Evolutionary conservation across 2,888 invertebrate species (phyloP), one percentile per base, ranked within the genome.

Genomic region (Drosophila multiciliata): DNA sequence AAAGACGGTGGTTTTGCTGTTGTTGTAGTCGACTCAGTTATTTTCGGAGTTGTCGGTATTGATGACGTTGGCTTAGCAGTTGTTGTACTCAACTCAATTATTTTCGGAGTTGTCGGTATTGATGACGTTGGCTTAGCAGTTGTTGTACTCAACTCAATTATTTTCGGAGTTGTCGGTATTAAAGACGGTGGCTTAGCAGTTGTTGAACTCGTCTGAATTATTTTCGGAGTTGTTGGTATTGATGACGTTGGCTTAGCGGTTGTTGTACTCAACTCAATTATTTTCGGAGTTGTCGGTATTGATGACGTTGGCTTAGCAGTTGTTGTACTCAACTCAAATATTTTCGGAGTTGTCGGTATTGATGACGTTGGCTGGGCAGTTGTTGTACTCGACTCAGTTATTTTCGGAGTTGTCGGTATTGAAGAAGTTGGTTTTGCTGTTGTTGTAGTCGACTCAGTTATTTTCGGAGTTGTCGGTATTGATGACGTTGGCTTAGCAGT

Each of bases 161-260:
- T 50, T 1, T 1, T 50, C 0, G 1, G 0, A 1, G 49, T n/a
- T 1, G 35, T 15, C 0, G 59, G 11, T 1, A 6, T 26, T 1
- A 8, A 8, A 1, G 8, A 8, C 0, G 3, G 20, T 3, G 35
- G 35, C 8, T 1, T n/a, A 0, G 9, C 17, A 2, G 29, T 49
- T 0, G 26, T 35, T 8, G 49, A 17, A 1, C 32, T 45, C 2
- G 17, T 5, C 3, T 1, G 3, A 4, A 1, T 48, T n/a, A 35
- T 26, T 7, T 8, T 48, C 2, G 1, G 9, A 1, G 57, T 57
- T 2, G 42, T 26, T 1, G 55, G 0, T 17, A 3, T n/a, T 29
- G 20, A 4, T 0, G 2, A 3, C 0, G n/a, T 12, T 11, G 45
- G 58, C 12, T 26, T 15, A 0, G 8, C 6, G 3, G 59, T 59